A percentile compares a stretch with the other conserved stretches of the same genome.
Evolutionary conservation across 2,113 vertebrate species (phyloP).

Genomic region (Phalacrocorax pelagicus): DNA sequence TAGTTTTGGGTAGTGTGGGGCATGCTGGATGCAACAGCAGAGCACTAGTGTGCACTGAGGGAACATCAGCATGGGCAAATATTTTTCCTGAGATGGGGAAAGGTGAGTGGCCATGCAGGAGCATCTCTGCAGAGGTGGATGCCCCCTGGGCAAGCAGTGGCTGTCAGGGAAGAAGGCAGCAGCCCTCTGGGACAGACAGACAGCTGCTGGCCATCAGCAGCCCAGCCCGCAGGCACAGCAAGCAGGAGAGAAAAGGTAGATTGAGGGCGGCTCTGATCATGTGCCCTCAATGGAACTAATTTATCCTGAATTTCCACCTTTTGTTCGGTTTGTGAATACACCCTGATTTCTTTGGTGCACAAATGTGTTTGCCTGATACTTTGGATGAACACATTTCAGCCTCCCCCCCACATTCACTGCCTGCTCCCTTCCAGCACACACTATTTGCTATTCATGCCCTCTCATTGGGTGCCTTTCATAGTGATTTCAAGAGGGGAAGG

Average conservation of each 20-base stretch:
- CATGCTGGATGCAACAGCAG: not conserved
- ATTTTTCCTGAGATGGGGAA: not conserved
- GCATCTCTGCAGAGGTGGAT: not conserved
- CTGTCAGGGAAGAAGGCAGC: fast-evolving
- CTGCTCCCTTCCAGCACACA: not conserved
- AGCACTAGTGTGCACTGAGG: not conserved
- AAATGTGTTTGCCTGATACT: not conserved
- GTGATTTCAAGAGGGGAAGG: constrained; percentile 12
- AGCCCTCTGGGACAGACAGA: not conserved
- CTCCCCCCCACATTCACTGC: not conserved
- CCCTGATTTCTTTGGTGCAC: constrained; percentile 13
- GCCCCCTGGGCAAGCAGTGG: not conserved
- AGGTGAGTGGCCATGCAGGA: not conserved
- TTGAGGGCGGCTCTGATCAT: not conserved
- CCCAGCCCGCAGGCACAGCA: not conserved
- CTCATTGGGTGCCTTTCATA: not conserved
- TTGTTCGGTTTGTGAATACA: constrained; percentile 39
- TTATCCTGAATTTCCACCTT: constrained; percentile 28
- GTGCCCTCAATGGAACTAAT: not conserved
- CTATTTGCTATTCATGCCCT: constrained; percentile 39
- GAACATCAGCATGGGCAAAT: not conserved
- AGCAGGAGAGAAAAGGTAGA: not conserved
- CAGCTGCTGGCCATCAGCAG: not conserved
- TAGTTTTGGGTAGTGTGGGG: fast-evolving
- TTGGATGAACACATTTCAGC: not conserved